phyloP scores from a whole-genome alignment of 2,888 invertebrate genomes.

The Phyto melanocephala region DNA sequence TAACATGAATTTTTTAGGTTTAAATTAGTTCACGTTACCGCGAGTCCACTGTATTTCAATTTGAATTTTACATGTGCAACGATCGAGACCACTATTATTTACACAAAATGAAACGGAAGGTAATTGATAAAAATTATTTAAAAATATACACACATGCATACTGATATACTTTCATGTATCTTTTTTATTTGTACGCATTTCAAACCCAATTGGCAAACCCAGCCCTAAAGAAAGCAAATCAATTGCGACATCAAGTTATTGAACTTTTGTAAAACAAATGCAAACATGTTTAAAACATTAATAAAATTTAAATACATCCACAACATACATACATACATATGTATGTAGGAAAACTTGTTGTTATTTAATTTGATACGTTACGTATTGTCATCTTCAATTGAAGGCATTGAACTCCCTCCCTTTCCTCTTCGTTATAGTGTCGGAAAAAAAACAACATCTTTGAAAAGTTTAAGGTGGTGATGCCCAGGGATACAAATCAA shows the following conservation, averaged over 20 bases:
- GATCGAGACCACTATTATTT: too few species aligned
- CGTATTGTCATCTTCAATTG: slow-evolving; percentile 46
- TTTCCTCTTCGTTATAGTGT: not conserved
- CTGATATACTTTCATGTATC: too few species aligned
- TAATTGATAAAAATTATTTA: too few species aligned
- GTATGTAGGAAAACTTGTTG: too few species aligned
- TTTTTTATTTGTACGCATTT: too few species aligned
- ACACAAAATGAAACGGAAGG: too few species aligned
- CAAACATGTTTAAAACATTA: not conserved
- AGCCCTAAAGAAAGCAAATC: slow-evolving; percentile 34
- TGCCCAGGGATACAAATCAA: slow-evolving; percentile 27
- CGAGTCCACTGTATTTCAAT: too few species aligned
- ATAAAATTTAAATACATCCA: slow-evolving; percentile 10
- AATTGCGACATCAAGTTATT: slow-evolving; percentile 40
- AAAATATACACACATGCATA: too few species aligned
- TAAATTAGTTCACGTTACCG: too few species aligned
- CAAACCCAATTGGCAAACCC: not conserved
- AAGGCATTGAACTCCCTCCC: not conserved
- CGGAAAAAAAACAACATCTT: not conserved
- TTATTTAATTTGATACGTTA: not conserved
- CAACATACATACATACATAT: not conserved
- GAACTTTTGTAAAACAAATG: slow-evolving; percentile 32
- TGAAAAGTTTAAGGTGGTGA: slow-evolving; percentile 5
- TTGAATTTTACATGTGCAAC: too few species aligned
- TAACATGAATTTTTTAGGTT: too few species aligned